phyloP scores from a whole-genome alignment of 2,888 invertebrate species.

The Calameuta idolon region DNA sequence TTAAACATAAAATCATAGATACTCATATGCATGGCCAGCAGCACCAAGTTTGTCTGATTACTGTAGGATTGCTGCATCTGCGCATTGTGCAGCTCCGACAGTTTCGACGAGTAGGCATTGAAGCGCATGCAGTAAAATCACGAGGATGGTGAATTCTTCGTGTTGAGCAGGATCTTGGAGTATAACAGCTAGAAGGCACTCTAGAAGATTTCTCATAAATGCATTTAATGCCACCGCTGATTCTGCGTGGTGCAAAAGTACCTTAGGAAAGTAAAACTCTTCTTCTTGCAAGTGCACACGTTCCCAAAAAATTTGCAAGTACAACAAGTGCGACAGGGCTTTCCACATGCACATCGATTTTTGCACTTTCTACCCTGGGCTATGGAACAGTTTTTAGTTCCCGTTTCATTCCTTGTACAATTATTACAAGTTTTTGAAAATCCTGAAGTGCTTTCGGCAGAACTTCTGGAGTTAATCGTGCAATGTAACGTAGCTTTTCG shows the following conservation, averaged over 20 bases:
- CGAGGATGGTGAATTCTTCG: background rate
- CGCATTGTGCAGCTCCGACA: background rate
- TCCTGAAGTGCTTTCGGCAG: too few species aligned
- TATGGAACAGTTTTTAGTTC: too few species aligned
- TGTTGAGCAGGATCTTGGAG: background rate
- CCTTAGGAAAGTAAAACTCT: too few species aligned
- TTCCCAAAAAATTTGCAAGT: too few species aligned
- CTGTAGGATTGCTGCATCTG: background rate
- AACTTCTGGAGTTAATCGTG: background rate
- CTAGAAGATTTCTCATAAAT: background rate
- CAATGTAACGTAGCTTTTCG: background rate
- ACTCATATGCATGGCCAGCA: background rate
- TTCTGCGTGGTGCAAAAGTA: too few species aligned
- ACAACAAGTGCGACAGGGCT: too few species aligned
- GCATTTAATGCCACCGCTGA: too few species aligned
- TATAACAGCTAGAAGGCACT: background rate
- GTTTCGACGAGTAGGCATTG: background rate
- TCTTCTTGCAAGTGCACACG: too few species aligned
- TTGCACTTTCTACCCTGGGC: too few species aligned
- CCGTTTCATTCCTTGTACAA: too few species aligned
- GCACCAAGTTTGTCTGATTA: background rate
- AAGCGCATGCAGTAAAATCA: background rate
- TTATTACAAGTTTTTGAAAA: too few species aligned
- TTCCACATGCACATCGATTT: too few species aligned
- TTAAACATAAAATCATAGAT: background rate